phyloP scores from a whole-genome alignment of 1,140 invertebrate genomes.

The Brachionus calyciflorus region DNA sequence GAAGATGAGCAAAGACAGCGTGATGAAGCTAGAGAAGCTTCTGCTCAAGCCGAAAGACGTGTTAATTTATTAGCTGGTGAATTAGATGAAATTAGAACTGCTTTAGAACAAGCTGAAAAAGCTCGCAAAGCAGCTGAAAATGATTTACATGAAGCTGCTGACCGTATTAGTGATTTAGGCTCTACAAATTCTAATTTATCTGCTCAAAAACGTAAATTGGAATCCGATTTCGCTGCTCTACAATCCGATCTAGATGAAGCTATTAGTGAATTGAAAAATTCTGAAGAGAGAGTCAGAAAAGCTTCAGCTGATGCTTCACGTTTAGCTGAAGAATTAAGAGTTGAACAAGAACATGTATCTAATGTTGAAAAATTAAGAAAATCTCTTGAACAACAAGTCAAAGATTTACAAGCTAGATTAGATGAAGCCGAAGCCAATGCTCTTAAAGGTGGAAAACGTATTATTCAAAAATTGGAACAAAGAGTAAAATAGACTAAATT shows the following conservation, averaged over 20 bases:
- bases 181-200: constrained; percentile 86
- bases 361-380: constrained; percentile 97
- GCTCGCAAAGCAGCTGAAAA: constrained; percentile 91
- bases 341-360: constrained; percentile 93
- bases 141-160: constrained; percentile 91
- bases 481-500: too few species aligned
- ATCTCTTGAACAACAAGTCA: constrained; percentile 91
- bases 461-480: constrained; percentile 65
- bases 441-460: constrained; percentile 92
- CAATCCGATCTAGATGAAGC: constrained; percentile 66
- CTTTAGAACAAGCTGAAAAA: constrained; percentile 87
- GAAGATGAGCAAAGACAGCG: constrained; percentile 95
- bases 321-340: constrained; percentile 92
- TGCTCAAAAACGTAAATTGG: constrained; percentile 94
- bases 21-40: constrained; percentile 91
- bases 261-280: constrained; percentile 79
- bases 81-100: constrained; percentile 88
- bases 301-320: constrained; percentile 86
- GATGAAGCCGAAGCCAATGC: constrained; percentile 94
- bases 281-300: constrained; percentile 88
- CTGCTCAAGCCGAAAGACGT: constrained; percentile 89
- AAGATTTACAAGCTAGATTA: constrained; percentile 91
- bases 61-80: constrained; percentile 91
- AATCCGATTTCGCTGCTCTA: constrained; percentile 90
- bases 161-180: constrained; percentile 89